Evolutionary conservation across 1,140 invertebrate genomes (phyloP), one percentile per base, ranked within the genome.

Genomic region (Ganaspis sp.): DNA sequence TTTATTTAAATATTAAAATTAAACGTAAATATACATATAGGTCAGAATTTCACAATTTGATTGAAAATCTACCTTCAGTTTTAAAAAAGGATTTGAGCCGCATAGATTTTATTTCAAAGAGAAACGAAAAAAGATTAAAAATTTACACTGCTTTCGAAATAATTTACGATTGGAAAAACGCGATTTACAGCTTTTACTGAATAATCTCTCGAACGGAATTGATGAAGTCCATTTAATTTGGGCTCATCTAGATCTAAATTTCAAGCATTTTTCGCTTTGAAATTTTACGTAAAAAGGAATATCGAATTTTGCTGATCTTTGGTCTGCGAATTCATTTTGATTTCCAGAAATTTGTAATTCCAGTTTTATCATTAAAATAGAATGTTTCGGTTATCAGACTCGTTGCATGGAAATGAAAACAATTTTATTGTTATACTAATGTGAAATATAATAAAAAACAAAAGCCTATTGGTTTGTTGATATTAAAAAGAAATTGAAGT

Each of bases 221-320:
- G 12, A 49, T 49, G 17, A 49, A 49, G 45, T 49, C 45, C 45
- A 49, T 49, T 49, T 49, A 49, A 49, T 49, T 49, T 49, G n/a
- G 45, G n/a, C 45, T 49, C 6, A n/a, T 49, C 17, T n/a, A n/a
- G 1, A 17, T n/a, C 17, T 4, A 15, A 45, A 15, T n/a, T 45
- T 15, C 12, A 4, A n/a, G 2, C n/a, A 49, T 17, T 49, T 0
- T 49, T 49, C 17, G 12, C n/a, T 45, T n/a, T 15, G n/a, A 45
- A 45, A 45, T 4, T n/a, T 4, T 49, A 49, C n/a, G n/a, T n/a
- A n/a, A 49, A 49, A 49, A 49, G 5, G 1, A 49, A 49, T n/a
- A 15, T 45, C 15, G 9, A 40, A 9, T 45, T 45, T 15, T 45
- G n/a, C 4, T 45, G 4, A n/a, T n/a, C 4, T 49, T 49, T n/a